phyloP scores from a whole-genome alignment of 2,113 vertebrate species.

The Petrocephalus zakoni region DNA sequence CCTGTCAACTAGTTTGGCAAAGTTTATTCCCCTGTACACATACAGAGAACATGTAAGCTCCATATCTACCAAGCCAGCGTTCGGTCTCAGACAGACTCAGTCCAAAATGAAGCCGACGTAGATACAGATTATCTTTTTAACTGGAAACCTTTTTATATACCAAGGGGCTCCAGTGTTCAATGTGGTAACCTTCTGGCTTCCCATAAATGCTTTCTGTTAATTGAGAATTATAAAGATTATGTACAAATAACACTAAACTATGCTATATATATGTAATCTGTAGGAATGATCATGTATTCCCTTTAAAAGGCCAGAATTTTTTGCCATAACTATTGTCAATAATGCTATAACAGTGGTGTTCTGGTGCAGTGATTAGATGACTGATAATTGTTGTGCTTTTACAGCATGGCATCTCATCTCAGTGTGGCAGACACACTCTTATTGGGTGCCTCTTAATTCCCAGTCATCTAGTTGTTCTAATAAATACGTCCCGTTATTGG shows the following conservation, averaged over 20 bases:
- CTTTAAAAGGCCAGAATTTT: not conserved
- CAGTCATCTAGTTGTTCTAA: not conserved
- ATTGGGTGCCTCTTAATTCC: not conserved
- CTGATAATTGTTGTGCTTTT: not conserved
- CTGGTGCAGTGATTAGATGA: not conserved
- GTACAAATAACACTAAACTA: not conserved
- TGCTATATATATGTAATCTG: no score
- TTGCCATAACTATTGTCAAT: not conserved
- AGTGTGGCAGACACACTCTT: not conserved
- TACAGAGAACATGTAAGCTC: not conserved
- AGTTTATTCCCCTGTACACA: not conserved
- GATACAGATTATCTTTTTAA: not conserved
- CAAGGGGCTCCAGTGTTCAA: not conserved
- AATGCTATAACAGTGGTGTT: not conserved
- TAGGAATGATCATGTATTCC: no score
- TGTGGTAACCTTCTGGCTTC: not conserved
- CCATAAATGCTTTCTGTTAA: not conserved
- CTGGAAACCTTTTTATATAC: not conserved
- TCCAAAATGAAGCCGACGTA: not conserved
- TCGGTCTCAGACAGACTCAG: not conserved
- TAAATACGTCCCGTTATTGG: not conserved
- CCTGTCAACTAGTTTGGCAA: no score
- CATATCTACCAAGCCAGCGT: not conserved
- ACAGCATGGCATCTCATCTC: not conserved
- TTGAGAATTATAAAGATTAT: not conserved